phyloP scores from a whole-genome alignment of 2,888 invertebrate genomes.

The Euzophera pinguis region DNA sequence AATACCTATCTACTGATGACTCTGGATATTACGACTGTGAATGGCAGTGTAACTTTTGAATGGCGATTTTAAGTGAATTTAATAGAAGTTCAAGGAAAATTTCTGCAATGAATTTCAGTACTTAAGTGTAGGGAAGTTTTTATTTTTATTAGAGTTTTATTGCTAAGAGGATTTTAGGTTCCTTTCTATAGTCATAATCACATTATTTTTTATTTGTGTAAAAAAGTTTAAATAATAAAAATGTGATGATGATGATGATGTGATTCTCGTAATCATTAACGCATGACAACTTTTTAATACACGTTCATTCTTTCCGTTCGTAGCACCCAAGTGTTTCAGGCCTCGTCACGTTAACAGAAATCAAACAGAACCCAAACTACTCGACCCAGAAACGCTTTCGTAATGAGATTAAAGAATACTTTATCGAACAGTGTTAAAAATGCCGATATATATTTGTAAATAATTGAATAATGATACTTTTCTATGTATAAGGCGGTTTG shows the following conservation, averaged over 20 bases:
- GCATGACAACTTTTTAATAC: too few relatives aligned
- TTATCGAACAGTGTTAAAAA: background rate
- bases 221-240: too few relatives aligned
- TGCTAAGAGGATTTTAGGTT: background rate
- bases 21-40: slow-evolving; percentile 11
- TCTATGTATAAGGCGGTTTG: too few relatives aligned
- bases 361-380: background rate
- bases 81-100: background rate
- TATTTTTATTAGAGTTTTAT: background rate
- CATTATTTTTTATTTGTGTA: too few relatives aligned
- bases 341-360: background rate
- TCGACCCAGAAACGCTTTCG: background rate
- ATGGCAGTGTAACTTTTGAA: background rate
- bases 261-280: too few relatives aligned
- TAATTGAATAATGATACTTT: too few relatives aligned
- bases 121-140: background rate
- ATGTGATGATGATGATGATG: too few relatives aligned
- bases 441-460: too few relatives aligned
- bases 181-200: too few relatives aligned
- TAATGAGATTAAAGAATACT: background rate
- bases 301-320: too few relatives aligned
- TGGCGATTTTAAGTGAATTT: slow-evolving; percentile 4
- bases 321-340: background rate
- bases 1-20: slow-evolving; percentile 20
- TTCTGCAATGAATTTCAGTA: background rate